phyloP scores from a whole-genome alignment of 2,797 vertebrate genomes.

The Meriones psammophilus region DNA sequence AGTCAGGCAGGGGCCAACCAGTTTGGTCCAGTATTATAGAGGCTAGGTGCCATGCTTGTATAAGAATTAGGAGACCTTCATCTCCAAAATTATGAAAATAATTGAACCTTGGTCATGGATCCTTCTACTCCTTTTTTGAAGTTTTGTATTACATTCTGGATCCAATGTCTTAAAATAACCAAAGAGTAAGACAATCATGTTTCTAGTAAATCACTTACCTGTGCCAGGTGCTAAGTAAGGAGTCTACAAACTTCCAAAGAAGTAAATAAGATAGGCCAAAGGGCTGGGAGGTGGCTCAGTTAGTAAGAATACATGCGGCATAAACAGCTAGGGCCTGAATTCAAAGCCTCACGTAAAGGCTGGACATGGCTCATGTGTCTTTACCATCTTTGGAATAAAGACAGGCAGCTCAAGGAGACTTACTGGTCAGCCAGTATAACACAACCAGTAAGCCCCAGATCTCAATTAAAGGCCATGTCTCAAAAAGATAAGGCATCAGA shows the following conservation, averaged over 20 bases:
- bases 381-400: background rate
- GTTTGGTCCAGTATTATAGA: background rate
- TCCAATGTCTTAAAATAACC: slow-evolving; percentile 43
- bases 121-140: slow-evolving; percentile 8
- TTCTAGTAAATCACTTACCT: background rate
- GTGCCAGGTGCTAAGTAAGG: background rate
- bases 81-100: slow-evolving; percentile 38
- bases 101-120: slow-evolving; percentile 20
- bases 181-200: slow-evolving; percentile 11
- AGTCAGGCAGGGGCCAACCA: slow-evolving; percentile 16
- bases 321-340: background rate
- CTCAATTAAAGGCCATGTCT: background rate
- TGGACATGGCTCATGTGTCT: background rate
- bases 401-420: background rate
- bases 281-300: background rate
- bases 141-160: slow-evolving; percentile 54
- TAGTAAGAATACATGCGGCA: background rate
- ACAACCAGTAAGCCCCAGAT: background rate
- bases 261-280: background rate
- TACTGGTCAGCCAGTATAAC: background rate
- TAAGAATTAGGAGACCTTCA: slow-evolving; percentile 3
- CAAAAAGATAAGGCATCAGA: background rate
- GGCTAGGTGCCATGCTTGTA: background rate
- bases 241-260: background rate
- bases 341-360: background rate